Evolutionary conservation across 2,113 vertebrate species (phyloP), one percentile per base, ranked within the genome.

Genomic region (Ceuthmochares aereus): DNA sequence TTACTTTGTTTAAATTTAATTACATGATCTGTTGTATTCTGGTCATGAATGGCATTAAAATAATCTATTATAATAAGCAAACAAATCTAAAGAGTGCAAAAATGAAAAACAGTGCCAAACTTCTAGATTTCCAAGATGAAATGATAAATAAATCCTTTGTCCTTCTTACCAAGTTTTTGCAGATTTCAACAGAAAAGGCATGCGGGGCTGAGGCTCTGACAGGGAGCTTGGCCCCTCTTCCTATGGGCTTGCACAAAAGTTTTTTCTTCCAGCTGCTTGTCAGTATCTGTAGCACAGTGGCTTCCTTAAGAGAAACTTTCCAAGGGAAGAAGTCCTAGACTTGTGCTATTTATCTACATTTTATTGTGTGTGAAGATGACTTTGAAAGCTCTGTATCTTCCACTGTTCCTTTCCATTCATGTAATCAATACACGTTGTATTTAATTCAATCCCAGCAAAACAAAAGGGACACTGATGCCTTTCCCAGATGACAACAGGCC

Each of bases 241-340:
- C 89, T 62, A 66, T 69, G 27, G 23, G 32, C 60, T 56, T 95
- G 69, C 55, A 51, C 11, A 2, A 49, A 93, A 83, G 75, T n/a
- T 86, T 84, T 79, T 95, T 64, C 54, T 90, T 96, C 78, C 78
- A 94, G 49, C 86, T 86, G 69, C 70, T 84, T 94, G 85, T 87
- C 85, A 89, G 84, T 90, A 36, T 94, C 63, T 96, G 72, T 81
- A 96, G 52, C 87, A 93, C 69, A 87, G 75, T 67, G 63, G 59
- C 43, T 95, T 90, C 78, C 89, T 91, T 67, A 73, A 75, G 82
- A 94, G 27, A 78, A 87, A 67, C 6, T 89, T 90, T 56, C 36
- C 37, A 49, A 72, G 54, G 23, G 68, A 84, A 83, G 54, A 85
- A 74, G 55, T 32, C 34, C 42, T 55, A 75, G 29, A 20, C 19